Evolutionary conservation across 2,113 vertebrate genomes (phyloP), one percentile per base, ranked within the genome.

Genomic region (Mohoua ochrocephala): DNA sequence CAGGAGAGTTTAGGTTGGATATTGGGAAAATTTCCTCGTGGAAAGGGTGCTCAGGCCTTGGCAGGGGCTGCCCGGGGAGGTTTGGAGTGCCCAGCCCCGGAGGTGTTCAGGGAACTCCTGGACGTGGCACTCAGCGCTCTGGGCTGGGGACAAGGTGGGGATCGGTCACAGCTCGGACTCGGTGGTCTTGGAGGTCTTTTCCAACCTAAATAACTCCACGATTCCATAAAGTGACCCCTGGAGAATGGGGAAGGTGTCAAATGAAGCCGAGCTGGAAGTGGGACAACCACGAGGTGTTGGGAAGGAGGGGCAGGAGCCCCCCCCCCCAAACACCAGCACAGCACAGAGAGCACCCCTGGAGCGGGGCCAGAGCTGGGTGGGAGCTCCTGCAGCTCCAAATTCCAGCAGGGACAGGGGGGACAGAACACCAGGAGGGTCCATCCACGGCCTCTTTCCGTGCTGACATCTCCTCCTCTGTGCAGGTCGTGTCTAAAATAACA

Each of bases 401-500:
- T 18, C 37, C 8, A 10, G 61, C 6, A 37, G 59, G 77, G 47
- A 44, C 61, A 13, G 9, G 3, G 9, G 3, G 17, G 16, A 17
- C 4, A 57, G n/a, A 81, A 50, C 4, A 21, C 30, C 13, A 37
- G 80, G 49, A 61, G 39, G 74, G 64, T 63, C 39, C 61, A 9
- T 15, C 35, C 7, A 0, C 16, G 26, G 69, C 42, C 69, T 61
- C 61, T 67, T 39, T 10, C 77, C 3, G 6, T 10, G 80, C 89
- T 91, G 93, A 94, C 93, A 91, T 87, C 92, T 91, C 93, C 84
- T 89, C n/a, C 57, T 59, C 74, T 70, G 80, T 2, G 54, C 15
- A 61, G 92, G 95, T 90, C n/a, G 7, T 53, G 76, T 92, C 95
- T 93, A 23, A 89, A 95, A 92, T 63, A 97, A 95, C 82, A 91